Evolutionary conservation across 2,797 vertebrate species (phyloP).

Genomic region (Betta splendens): DNA sequence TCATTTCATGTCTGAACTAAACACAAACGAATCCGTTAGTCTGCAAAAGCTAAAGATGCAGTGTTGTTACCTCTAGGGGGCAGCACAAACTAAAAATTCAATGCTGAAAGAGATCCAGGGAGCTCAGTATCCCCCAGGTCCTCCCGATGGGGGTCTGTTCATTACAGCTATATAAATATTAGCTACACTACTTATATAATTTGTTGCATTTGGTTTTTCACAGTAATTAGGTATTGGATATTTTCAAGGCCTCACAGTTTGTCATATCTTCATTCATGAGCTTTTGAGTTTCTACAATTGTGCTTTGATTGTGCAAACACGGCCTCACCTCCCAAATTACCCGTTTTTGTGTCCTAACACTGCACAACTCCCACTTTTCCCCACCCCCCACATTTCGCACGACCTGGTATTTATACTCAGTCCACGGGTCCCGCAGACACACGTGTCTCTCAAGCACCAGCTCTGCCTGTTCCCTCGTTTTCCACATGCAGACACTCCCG

Average conservation of each 20-base stretch:
- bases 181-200: slow-evolving; percentile 10
- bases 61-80: slow-evolving; percentile 75
- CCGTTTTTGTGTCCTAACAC: slow-evolving; percentile 4
- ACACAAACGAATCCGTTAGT: not conserved
- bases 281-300: slow-evolving; percentile 3
- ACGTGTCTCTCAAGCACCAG: slow-evolving; percentile 34
- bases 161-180: slow-evolving; percentile 6
- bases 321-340: not conserved
- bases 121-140: slow-evolving; percentile 20
- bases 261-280: slow-evolving; percentile 1
- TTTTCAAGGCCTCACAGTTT: slow-evolving; percentile 11
- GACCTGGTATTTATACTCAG: slow-evolving; percentile 36
- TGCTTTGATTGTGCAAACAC: slow-evolving; percentile 17
- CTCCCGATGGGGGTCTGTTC: slow-evolving; percentile 5
- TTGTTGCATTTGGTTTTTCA: not conserved
- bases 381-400: slow-evolving; percentile 3
- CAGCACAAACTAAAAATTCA: slow-evolving; percentile 67
- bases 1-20: not conserved
- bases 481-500: slow-evolving; percentile 48
- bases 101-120: slow-evolving; percentile 6
- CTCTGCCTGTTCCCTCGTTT: slow-evolving; percentile 35
- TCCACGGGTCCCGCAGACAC: slow-evolving; percentile 27
- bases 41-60: slow-evolving; percentile 22
- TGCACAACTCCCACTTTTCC: not conserved
- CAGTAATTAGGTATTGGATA: slow-evolving; percentile 6